phyloP scores from a whole-genome alignment of 1,140 invertebrate genomes.

The Spodoptera frugiperda region DNA sequence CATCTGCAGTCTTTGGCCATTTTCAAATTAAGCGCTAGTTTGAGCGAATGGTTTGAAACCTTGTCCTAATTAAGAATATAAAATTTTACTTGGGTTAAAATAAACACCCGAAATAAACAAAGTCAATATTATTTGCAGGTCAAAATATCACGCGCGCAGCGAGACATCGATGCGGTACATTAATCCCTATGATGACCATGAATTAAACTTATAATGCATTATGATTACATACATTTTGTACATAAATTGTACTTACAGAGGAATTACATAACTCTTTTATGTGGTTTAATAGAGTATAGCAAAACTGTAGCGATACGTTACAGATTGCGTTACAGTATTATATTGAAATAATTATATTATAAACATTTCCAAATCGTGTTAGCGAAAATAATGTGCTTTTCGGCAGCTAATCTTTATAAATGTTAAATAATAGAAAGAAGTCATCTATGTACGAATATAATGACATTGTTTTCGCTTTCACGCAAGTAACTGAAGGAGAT shows the following conservation, averaged over 20 bases:
- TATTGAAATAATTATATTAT: constrained; percentile 41
- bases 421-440: neutral
- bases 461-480: constrained; percentile 41
- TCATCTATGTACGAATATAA: neutral
- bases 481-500: constrained; percentile 1
- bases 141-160: constrained; percentile 96
- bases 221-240: constrained; percentile 36
- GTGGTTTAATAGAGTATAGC: constrained; percentile 33
- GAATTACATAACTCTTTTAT: constrained; percentile 22
- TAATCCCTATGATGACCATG: constrained; percentile 55
- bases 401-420: constrained; percentile 23
- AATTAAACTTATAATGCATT: constrained; percentile 19
- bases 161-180: constrained; percentile 93
- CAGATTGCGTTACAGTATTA: constrained; percentile 55
- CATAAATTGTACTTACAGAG: constrained; percentile 27
- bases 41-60: constrained; percentile 13
- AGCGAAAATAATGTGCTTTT: constrained; percentile 43
- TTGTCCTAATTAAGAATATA: neutral
- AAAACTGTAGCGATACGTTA: constrained; percentile 40
- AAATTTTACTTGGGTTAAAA: constrained; percentile 17
- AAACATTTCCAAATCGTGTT: constrained; percentile 4
- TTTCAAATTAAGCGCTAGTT: constrained; percentile 9
- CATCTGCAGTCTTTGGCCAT: constrained; percentile 22
- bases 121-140: constrained; percentile 83
- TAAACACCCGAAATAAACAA: constrained; percentile 14